These are phyloP conservation scores for Chrysochloris asiatica DNA, from an alignment of 2,113 vertebrate genomes.

Conservation along the genomic window DNA sequence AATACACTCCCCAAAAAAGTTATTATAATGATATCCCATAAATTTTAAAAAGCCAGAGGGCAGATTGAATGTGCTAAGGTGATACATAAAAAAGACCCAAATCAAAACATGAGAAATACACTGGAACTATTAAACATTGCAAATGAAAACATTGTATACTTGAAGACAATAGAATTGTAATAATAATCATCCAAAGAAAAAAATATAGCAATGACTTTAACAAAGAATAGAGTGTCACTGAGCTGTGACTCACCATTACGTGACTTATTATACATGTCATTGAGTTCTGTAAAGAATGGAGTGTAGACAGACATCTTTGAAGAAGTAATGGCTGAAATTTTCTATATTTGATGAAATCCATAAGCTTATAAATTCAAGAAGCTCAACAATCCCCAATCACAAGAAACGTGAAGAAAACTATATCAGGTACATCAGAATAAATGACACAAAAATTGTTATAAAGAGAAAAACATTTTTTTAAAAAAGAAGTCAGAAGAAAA, in stretches of 20 bases:
- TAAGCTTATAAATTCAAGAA: not conserved
- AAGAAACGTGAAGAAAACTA: too few species aligned
- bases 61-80: not conserved
- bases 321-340: not conserved
- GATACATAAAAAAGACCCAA: not conserved
- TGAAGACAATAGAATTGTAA: not conserved
- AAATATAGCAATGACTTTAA: not conserved
- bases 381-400: not conserved
- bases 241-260: too few species aligned
- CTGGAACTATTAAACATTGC: not conserved
- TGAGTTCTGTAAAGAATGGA: not conserved
- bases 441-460: not conserved
- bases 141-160: not conserved
- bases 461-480: conserved; percentile 17
- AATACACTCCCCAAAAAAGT: too few species aligned
- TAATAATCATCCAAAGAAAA: not conserved
- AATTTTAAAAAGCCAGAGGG: not conserved
- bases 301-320: not conserved
- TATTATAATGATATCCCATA: not conserved
- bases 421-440: not conserved
- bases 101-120: not conserved
- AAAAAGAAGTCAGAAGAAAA: too few species aligned
- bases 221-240: too few species aligned
- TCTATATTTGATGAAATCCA: not conserved
- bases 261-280: too few species aligned